A percentile compares a stretch with the other conserved stretches of the same genome.
Evolutionary conservation across 2,797 vertebrate species (phyloP).

Genomic region (Aphelocoma californica): DNA sequence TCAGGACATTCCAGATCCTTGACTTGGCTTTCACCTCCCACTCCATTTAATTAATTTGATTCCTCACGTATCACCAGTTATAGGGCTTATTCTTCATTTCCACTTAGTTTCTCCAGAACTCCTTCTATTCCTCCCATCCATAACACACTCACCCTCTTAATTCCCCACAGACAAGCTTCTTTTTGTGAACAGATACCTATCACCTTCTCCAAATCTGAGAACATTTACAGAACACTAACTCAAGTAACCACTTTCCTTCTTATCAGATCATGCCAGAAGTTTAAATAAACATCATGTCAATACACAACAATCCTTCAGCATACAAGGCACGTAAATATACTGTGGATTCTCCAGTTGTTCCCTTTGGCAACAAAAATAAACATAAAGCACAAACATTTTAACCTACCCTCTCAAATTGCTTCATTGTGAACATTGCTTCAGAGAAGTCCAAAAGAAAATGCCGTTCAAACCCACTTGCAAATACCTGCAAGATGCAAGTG

Average conservation of each 20-base stretch:
- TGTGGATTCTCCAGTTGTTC: not conserved
- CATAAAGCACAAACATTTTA: not conserved
- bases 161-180: not conserved
- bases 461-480: slow-evolving; percentile 79
- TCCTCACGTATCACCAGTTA: not conserved
- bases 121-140: not conserved
- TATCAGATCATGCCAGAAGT: not conserved
- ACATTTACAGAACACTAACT: not conserved
- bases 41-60: not conserved
- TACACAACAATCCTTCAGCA: not conserved
- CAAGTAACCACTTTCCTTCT: not conserved
- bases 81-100: not conserved
- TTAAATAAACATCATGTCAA: not conserved
- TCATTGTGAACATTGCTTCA: slow-evolving; percentile 90
- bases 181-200: not conserved
- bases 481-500: slow-evolving; percentile 78
- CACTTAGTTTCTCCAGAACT: not conserved
- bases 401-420: slow-evolving; percentile 91
- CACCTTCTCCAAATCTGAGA: not conserved
- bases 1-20: not conserved
- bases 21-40: not conserved
- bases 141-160: not conserved
- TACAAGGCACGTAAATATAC: not conserved
- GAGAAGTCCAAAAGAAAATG: slow-evolving; percentile 87
- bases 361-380: not conserved